These are phyloP conservation scores for Cotesia chilonis DNA, from an alignment of 1,140 invertebrate genomes.

Conservation along the genomic window DNA sequence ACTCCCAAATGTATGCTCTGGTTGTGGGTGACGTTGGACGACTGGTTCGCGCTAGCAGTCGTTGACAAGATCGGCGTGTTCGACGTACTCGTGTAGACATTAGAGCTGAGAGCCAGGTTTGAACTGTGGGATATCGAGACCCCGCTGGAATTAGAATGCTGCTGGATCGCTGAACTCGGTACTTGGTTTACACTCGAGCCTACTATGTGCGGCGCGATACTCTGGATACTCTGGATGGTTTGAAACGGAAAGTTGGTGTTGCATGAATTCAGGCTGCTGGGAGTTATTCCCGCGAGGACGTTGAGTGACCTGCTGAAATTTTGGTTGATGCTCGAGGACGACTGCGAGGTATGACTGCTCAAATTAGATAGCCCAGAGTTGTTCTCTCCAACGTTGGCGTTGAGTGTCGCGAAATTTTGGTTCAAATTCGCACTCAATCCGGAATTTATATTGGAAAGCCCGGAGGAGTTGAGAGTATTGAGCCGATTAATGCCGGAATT, in stretches of 20 bases:
- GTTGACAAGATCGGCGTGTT: conserved; percentile 54
- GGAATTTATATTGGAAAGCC: conserved; percentile 58
- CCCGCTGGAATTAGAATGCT: conserved; percentile 50
- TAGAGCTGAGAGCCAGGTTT: conserved; percentile 49
- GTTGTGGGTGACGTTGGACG: conserved; percentile 52
- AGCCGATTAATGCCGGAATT: conserved; percentile 58
- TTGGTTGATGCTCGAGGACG: conserved; percentile 55
- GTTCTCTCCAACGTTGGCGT: conserved; percentile 44
- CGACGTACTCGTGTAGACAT: conserved; percentile 57
- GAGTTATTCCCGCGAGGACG: neutral
- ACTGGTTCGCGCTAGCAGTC: conserved; percentile 53
- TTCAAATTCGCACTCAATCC: conserved; percentile 56
- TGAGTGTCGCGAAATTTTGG: conserved; percentile 55
- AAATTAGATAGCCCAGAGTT: conserved; percentile 42
- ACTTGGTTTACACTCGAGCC: conserved; percentile 56
- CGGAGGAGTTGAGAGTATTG: conserved; percentile 56
- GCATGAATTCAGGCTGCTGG: conserved; percentile 44
- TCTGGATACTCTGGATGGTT: conserved; percentile 63
- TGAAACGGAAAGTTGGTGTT: conserved; percentile 59
- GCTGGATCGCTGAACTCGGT: conserved; percentile 46
- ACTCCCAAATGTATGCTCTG: conserved; percentile 60
- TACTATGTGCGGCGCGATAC: conserved; percentile 61
- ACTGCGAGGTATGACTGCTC: conserved; percentile 42
- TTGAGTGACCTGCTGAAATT: conserved; percentile 55
- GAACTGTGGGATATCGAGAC: conserved; percentile 52